phyloP scores from a whole-genome alignment of 23 tunicate genomes.

The Ascidia mentula region DNA sequence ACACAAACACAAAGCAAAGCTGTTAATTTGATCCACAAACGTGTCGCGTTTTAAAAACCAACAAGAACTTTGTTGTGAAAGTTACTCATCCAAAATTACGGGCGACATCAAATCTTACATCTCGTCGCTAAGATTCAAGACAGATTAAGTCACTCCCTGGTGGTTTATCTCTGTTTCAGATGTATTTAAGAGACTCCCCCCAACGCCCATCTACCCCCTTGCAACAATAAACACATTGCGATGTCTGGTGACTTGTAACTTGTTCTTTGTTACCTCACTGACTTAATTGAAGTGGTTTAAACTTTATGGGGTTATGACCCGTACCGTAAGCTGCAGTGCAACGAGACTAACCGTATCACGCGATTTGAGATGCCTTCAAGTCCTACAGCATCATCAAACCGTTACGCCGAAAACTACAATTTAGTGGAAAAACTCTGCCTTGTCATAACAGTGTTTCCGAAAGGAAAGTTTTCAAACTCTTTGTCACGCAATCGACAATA shows the following conservation, averaged over 20 bases:
- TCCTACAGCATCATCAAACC: too few species aligned
- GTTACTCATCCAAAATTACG: neutral
- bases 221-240: neutral
- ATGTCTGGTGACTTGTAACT: neutral
- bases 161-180: neutral
- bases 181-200: neutral
- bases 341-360: neutral
- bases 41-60: neutral
- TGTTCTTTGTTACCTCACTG: too few species aligned
- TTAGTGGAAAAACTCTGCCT: too few species aligned
- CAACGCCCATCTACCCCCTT: neutral
- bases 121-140: neutral
- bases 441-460: too few species aligned
- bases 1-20: too few species aligned
- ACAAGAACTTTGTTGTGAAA: neutral
- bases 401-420: too few species aligned
- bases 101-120: neutral
- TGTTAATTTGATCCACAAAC: too few species aligned
- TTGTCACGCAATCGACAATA: too few species aligned
- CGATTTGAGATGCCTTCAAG: conserved; percentile 5
- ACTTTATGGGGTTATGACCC: too few species aligned
- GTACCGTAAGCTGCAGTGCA: neutral
- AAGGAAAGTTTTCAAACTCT: too few species aligned
- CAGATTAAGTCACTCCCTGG: neutral
- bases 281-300: too few species aligned